These are phyloP conservation scores for Leptopilina syphax DNA, from an alignment of 2,888 invertebrate genomes.

Conservation along the genomic window DNA sequence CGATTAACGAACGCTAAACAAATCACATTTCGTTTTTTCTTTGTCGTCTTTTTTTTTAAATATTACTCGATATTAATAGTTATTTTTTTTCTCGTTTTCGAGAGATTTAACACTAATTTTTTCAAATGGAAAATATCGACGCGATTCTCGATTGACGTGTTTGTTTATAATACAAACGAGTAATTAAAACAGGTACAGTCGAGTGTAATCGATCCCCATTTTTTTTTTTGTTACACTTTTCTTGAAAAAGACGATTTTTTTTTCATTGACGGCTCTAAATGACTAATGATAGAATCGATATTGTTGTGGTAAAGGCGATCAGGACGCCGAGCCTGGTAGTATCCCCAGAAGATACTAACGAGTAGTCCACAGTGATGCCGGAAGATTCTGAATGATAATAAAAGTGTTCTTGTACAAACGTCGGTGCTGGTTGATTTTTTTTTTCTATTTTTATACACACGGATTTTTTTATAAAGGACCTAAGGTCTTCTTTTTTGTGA, in stretches of 20 bases:
- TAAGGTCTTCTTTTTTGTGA: constrained; percentile 18
- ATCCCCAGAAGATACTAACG: constrained; percentile 69
- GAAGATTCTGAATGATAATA: constrained; percentile 74
- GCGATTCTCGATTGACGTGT: constrained; percentile 42
- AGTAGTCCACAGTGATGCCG: constrained; percentile 70
- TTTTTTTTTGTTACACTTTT: constrained; percentile 43
- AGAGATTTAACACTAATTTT: constrained; percentile 9
- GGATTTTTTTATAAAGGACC: constrained; percentile 16
- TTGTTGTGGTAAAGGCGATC: constrained; percentile 72
- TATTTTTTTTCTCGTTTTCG: constrained; percentile 42
- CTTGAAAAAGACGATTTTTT: constrained; percentile 44
- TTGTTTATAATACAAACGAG: constrained; percentile 23
- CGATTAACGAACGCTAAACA: constrained; percentile 28
- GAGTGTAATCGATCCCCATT: constrained; percentile 41
- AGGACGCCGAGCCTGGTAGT: constrained; percentile 72
- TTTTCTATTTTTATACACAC: constrained; percentile 29
- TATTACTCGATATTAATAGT: constrained; percentile 1
- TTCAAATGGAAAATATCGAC: constrained; percentile 14
- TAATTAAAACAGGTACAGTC: constrained; percentile 34
- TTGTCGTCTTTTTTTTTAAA: constrained; percentile 28
- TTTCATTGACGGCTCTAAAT: constrained; percentile 55
- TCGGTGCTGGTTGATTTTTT: constrained; percentile 40
- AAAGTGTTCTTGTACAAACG: constrained; percentile 67
- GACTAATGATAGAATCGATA: constrained; percentile 69
- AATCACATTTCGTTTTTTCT: constrained; percentile 16